These are phyloP conservation scores for Lampris incognitus DNA, from an alignment of 2,113 vertebrate genomes.

Conservation along the genomic window DNA sequence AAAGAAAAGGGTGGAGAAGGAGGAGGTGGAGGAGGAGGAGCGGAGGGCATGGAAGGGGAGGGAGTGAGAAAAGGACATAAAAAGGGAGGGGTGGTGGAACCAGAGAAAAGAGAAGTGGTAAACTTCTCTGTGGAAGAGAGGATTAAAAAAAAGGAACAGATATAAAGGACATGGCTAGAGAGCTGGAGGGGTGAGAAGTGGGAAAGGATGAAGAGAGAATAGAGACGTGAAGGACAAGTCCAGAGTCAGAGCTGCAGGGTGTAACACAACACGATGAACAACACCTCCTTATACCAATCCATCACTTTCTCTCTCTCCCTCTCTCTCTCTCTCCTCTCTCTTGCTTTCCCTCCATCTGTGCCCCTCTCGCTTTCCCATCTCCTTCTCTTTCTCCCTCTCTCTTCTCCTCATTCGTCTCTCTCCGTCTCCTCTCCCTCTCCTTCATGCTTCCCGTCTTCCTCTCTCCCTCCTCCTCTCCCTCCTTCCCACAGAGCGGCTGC, in stretches of 20 bases:
- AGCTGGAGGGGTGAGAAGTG: too few relatives aligned
- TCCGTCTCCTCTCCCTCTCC: not conserved
- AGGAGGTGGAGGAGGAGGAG: not conserved
- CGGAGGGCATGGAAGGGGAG: slow-evolving; percentile 8
- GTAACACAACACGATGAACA: slow-evolving; percentile 34
- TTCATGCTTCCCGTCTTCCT: not conserved
- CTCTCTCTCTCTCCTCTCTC: not conserved
- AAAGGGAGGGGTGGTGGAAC: not conserved
- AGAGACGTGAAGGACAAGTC: slow-evolving; percentile 29
- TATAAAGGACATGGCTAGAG: not conserved
- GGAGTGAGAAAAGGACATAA: slow-evolving; percentile 37
- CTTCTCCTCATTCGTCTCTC: not conserved
- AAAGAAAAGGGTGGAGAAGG: not conserved
- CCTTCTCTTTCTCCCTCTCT: not conserved
- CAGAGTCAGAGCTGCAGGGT: slow-evolving; percentile 19
- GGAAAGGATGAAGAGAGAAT: slow-evolving; percentile 2
- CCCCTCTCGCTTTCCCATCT: too few relatives aligned
- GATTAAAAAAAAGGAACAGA: not conserved
- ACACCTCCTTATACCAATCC: not conserved
- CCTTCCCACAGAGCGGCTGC: not conserved
- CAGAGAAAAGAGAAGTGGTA: not conserved
- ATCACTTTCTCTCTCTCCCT: not conserved
- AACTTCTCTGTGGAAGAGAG: not conserved
- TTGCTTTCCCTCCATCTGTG: too few relatives aligned
- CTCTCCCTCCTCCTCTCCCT: not conserved